phyloP scores from a whole-genome alignment of 2,888 invertebrate species.

The Nephrotoma appendiculata region DNA sequence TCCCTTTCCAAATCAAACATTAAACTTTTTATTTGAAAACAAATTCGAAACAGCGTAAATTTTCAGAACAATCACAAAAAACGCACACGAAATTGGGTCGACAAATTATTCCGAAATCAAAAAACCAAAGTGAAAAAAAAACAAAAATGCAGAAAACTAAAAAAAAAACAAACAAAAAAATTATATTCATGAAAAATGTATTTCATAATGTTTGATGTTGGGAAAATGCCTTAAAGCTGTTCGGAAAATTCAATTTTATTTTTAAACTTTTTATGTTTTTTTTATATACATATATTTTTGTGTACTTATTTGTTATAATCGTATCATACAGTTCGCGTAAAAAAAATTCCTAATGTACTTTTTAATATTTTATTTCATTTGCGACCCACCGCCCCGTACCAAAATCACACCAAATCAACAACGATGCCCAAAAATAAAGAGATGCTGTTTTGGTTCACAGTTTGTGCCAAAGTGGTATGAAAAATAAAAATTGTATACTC shows the following conservation, averaged over 20 bases:
- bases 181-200: not conserved
- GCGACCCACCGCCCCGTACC: not conserved
- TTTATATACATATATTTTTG: not conserved
- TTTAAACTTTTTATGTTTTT: not conserved
- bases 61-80: too few species aligned
- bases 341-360: not conserved
- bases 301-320: not conserved
- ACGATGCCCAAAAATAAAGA: not conserved
- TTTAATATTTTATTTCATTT: not conserved
- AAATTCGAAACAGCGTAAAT: too few species aligned
- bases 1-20: too few species aligned
- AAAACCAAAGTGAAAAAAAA: not conserved
- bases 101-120: not conserved
- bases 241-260: not conserved
- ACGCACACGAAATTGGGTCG: too few species aligned
- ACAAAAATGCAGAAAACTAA: not conserved
- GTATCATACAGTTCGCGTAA: not conserved
- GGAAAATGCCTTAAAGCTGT: not conserved
- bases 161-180: not conserved
- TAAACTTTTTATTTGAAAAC: too few species aligned
- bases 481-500: not conserved
- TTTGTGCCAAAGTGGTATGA: not conserved
- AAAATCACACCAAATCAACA: not conserved
- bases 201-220: not conserved
- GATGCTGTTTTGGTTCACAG: not conserved